phyloP scores from a whole-genome alignment of 2,113 vertebrate genomes.

The Turdus rufiventris region DNA sequence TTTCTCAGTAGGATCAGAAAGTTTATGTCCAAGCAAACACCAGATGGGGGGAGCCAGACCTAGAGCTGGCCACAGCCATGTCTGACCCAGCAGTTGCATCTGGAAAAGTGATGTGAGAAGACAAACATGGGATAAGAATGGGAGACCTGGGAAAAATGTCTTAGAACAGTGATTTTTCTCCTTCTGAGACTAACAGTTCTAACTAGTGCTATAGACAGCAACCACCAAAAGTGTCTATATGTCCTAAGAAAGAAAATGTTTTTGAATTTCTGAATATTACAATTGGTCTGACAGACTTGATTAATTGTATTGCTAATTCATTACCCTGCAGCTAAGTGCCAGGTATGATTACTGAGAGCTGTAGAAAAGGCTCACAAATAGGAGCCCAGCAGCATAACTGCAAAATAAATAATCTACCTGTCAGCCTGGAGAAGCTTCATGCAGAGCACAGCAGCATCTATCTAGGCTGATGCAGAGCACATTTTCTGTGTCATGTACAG shows the following conservation, averaged over 20 bases:
- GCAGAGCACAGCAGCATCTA: slow-evolving; percentile 4
- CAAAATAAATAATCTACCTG: background rate
- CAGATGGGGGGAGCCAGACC: background rate
- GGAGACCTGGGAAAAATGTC: background rate
- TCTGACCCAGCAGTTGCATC: background rate
- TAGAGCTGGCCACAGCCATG: background rate
- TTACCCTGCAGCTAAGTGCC: background rate
- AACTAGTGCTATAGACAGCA: background rate
- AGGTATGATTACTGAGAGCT: background rate
- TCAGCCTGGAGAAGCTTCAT: background rate
- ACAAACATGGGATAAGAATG: background rate
- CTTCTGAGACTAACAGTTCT: no score
- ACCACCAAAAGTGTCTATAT: background rate
- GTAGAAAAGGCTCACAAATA: background rate
- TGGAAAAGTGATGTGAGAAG: background rate
- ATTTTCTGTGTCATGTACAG: slow-evolving; percentile 23
- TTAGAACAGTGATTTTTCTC: no score
- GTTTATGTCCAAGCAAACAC: background rate
- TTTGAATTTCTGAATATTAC: background rate
- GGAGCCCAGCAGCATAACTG: background rate
- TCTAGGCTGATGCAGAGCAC: background rate
- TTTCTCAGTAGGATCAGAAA: background rate
- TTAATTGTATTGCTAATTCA: background rate
- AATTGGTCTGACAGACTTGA: background rate
- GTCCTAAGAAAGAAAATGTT: background rate